A percentile compares a stretch with the other conserved stretches of the same genome.
Evolutionary conservation across 2,888 invertebrate genomes (phyloP).

Genomic region (Adineta ricciae): DNA sequence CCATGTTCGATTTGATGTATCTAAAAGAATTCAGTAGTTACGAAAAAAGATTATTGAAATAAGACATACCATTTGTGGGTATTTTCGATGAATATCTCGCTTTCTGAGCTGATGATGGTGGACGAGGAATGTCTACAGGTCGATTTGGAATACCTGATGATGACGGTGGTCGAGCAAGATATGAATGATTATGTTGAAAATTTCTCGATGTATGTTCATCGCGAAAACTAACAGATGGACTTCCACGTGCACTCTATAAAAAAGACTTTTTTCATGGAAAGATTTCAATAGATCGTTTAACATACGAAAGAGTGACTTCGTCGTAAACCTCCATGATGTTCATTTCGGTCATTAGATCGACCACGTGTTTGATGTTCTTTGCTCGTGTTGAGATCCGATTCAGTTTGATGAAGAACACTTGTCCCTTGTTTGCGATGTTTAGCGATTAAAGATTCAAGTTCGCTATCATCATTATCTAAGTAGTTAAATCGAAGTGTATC

Average conservation of each 20-base stretch:
- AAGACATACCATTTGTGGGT: not conserved
- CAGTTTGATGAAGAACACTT: not conserved
- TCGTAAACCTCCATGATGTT: not conserved
- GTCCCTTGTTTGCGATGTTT: not conserved
- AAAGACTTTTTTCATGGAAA: no score
- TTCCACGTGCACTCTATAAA: not conserved
- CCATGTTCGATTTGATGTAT: not conserved
- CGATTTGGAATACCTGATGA: not conserved
- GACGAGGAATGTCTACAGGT: constrained; percentile 2
- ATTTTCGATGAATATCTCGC: not conserved
- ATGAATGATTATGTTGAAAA: not conserved
- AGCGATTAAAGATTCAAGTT: constrained; percentile 10
- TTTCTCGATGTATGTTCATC: not conserved
- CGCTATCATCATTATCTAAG: constrained; percentile 25
- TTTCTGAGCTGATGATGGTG: constrained; percentile 9
- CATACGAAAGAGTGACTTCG: constrained; percentile 17
- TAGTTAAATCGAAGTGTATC: constrained; percentile 31
- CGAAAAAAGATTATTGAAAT: not conserved
- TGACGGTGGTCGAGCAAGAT: not conserved
- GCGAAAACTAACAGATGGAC: not conserved
- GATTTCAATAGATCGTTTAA: no score
- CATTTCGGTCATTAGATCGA: not conserved
- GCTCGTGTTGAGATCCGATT: not conserved
- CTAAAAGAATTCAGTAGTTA: not conserved
- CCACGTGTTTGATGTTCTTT: not conserved